Base-by-base conservation (phyloP, 2,113 vertebrate genomes). In the Chlorodrepanis virens region DNA sequence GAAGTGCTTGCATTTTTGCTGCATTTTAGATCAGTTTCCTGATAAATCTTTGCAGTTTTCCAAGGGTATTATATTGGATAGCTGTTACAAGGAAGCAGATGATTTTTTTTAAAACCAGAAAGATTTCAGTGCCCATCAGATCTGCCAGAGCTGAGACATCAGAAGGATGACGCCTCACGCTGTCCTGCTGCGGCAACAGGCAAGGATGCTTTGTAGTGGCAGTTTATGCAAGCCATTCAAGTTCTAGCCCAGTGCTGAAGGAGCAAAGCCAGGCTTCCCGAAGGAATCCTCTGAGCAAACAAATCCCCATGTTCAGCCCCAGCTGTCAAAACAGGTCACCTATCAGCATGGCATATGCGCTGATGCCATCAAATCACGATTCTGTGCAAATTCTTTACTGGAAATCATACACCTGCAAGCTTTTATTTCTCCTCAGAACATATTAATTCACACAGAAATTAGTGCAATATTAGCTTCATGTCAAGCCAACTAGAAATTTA, bases 271-370 rank as follows among this genome's bases (percentile, higher is more conserved):
- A 91, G 71, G 71, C 79, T 95, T 94, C 87, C 87, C 40, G 1
- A 82, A 95, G 84, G 80, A 88, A 80, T 95, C 54, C 54, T 89
- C 56, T 59, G 72, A 90, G 93, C 95, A 98, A 97, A 97, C 95
- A 97, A 84, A 81, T 75, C 63, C 27, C 31, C 75, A 70, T 42
- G 25, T 71, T 71, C 60, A 75, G 80, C 64, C 40, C 59, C 96
- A 94, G 94, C 94, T 97, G 95, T 94, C 92, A 27, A 91, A 94
- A 83, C 89, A 86, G 60, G 47, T 95, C 95, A 94, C 91, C 88
- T 88, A 70, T 93, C 88, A 89, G 61, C 64, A 44, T 72, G 83
- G 56, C 54, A 93, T 60, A 12, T 76, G 63, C n/a, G 54, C 28
- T 11, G 6, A 77, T 49, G 78, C 54, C 37, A 65, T 50, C 52